Conservation (phyloP, 2,888 invertebrate species). For the Dasysyrphus tricinctus region DNA sequence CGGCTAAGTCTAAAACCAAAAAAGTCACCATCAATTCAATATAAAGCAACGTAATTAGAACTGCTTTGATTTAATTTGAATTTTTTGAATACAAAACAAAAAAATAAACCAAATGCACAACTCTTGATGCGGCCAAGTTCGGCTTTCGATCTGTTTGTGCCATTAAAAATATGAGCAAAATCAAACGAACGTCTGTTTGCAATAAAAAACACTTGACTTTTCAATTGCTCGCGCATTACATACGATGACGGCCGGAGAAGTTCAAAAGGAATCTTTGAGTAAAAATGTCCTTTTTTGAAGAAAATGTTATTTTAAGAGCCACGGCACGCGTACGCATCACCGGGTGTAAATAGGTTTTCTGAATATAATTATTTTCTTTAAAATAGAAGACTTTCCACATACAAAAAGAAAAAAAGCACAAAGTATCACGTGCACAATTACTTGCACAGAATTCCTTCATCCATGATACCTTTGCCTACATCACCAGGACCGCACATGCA, state of each 20-base stretch:
- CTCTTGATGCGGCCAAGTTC: background rate
- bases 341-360: slow-evolving; percentile 70
- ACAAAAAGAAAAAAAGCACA: slow-evolving; percentile 60
- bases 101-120: slow-evolving; percentile 28
- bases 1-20: background rate
- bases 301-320: slow-evolving; percentile 46
- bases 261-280: slow-evolving; percentile 67
- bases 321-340: slow-evolving; percentile 63
- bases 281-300: slow-evolving; percentile 59
- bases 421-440: slow-evolving; percentile 73
- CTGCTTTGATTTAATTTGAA: slow-evolving; percentile 3
- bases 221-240: slow-evolving; percentile 60
- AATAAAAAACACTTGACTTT: slow-evolving; percentile 71
- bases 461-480: slow-evolving; percentile 19
- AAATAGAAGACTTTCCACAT: slow-evolving; percentile 42
- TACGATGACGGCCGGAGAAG: slow-evolving; percentile 46
- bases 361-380: slow-evolving; percentile 67
- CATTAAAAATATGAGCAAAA: slow-evolving; percentile 67
- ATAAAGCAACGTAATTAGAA: slow-evolving; percentile 3
- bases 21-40: slow-evolving; percentile 7
- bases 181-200: slow-evolving; percentile 71
- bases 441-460: slow-evolving; percentile 40
- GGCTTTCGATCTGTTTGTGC: slow-evolving; percentile 51
- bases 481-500: slow-evolving; percentile 39
- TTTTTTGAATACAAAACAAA: background rate